A percentile compares a stretch with the other conserved stretches of the same genome.
phyloP scores from a whole-genome alignment of 2,797 vertebrate species.

The Loris lydekkerianus region DNA sequence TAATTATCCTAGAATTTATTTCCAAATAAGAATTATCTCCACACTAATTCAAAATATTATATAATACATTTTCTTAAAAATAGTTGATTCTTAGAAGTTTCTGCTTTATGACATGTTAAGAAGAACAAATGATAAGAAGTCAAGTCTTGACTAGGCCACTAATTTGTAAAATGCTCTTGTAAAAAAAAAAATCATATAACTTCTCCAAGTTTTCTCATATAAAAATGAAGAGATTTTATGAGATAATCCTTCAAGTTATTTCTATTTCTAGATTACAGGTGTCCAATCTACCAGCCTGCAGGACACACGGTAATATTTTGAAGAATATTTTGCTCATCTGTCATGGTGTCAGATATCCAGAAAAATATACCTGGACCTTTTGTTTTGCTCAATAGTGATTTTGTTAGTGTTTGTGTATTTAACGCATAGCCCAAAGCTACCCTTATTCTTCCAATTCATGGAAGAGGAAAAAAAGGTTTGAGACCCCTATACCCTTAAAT shows the following conservation, averaged over 20 bases:
- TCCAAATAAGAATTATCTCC: conserved; percentile 37
- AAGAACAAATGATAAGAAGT: not conserved
- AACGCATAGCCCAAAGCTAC: too few species aligned
- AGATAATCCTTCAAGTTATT: conserved; percentile 38
- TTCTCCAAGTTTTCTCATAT: conserved; percentile 49
- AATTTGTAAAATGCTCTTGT: not conserved
- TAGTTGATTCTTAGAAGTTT: conserved; percentile 12
- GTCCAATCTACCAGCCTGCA: too few species aligned
- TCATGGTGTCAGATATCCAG: too few species aligned
- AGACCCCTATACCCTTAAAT: not conserved
- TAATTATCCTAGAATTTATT: conserved; percentile 46
- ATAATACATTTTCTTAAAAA: conserved; percentile 38
- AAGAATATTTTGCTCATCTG: too few species aligned
- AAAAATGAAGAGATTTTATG: conserved; percentile 2
- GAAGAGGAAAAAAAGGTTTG: too few species aligned
- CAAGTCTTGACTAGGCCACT: not conserved
- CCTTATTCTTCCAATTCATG: too few species aligned
- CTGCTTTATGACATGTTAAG: not conserved
- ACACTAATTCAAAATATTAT: conserved; percentile 35
- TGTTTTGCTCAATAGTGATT: too few species aligned
- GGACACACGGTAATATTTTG: too few species aligned
- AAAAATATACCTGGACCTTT: too few species aligned
- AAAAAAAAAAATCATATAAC: conserved; percentile 48
- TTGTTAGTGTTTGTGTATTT: too few species aligned
- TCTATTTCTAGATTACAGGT: not conserved